Conservation (phyloP, 1,140 invertebrate genomes). For the Macrobrachium rosenbergii region DNA sequence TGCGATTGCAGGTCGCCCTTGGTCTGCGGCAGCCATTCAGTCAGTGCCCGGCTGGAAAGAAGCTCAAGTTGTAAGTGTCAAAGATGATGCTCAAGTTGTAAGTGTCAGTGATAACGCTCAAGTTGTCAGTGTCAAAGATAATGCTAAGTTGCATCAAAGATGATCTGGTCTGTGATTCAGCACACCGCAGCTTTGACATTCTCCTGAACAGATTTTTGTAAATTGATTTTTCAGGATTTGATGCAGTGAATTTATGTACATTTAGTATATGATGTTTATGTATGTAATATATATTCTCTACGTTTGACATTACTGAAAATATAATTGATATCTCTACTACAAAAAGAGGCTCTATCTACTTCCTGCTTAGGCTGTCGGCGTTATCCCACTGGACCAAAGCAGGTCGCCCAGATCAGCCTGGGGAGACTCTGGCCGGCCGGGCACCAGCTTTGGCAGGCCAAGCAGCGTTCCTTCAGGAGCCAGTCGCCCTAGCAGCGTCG, state of each 20-base stretch:
- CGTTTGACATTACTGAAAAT: too few relatives aligned
- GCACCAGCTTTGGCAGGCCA: not conserved
- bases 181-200: too few relatives aligned
- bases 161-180: too few relatives aligned
- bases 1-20: not conserved
- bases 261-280: too few relatives aligned
- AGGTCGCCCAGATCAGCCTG: slow-evolving; percentile 46
- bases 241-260: too few relatives aligned
- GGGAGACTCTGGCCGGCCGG: slow-evolving; percentile 25
- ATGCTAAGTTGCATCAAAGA: too few relatives aligned
- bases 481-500: not conserved
- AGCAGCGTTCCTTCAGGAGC: not conserved
- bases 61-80: slow-evolving; percentile 1
- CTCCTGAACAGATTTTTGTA: too few relatives aligned
- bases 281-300: too few relatives aligned
- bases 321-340: too few relatives aligned
- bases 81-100: slow-evolving; percentile 8
- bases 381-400: slow-evolving; percentile 37
- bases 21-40: slow-evolving; percentile 39
- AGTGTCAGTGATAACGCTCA: too few relatives aligned
- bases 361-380: slow-evolving; percentile 40
- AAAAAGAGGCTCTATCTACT: not conserved
- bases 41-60: slow-evolving; percentile 26
- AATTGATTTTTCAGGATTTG: too few relatives aligned
- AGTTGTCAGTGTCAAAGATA: not conserved